Evolutionary conservation across 2,888 invertebrate genomes (phyloP), one percentile per base, ranked within the genome.

Genomic region (Thereva unica): DNA sequence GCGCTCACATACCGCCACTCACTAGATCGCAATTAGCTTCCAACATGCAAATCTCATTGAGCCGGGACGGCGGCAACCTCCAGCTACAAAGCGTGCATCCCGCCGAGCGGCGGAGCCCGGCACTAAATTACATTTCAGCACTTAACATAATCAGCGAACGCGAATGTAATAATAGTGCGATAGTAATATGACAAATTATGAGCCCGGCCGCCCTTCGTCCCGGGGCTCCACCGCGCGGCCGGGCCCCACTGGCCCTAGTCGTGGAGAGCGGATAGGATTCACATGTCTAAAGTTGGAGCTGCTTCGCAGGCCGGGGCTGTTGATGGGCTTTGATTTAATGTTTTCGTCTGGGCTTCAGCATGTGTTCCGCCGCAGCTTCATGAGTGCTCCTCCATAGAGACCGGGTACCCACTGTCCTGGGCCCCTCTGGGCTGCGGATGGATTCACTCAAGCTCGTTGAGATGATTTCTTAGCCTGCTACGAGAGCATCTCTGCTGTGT

Each of bases 131-230:
- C 69, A 71, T 71, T 72, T 71, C 71, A 72, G 71, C 71, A 71
- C 71, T 72, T 71, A 69, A 69, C 68, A 70, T 71, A 72, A 69
- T 70, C 71, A 71, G 71, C 68, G 68, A 71, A 71, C 70, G 69
- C 68, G 70, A 70, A 71, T 71, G 70, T 71, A 71, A 71, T 70
- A 71, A 71, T 70, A 71, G 70, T 70, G 70, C 71, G 71, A 71
- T 71, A 70, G 70, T 71, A 71, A 71, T 71, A 71, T 71, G 71
- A 71, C 71, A 71, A 71, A 71, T 71, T 71, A 71, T 71, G 70
- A 71, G 68, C 47, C 23, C 68, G 68, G 70, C 69, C 66, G 67
- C 63, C 64, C 64, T 64, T 56, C 67, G 55, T 53, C 67, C 47
- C 63, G 47, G 8, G 9, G 59, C 49, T 64, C 55, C 65, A n/a